Percentiles rank a stretch among this genome's conserved stretches.
These are phyloP conservation scores for Ectemnius continuus DNA, from an alignment of 2,888 invertebrate species.

Conservation along the genomic window DNA sequence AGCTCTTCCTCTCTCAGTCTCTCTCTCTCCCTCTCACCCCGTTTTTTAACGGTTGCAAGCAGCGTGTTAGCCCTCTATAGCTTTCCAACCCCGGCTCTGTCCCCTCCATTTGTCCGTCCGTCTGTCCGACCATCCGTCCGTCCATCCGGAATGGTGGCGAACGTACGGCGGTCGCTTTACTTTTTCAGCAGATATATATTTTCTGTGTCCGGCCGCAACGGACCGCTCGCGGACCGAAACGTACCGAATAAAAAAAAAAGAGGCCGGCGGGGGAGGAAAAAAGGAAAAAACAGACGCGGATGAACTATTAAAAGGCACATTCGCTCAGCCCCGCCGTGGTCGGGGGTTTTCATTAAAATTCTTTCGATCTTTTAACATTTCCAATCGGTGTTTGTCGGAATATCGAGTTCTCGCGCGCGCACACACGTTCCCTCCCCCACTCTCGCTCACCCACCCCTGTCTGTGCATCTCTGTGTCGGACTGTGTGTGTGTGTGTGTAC, in stretches of 20 bases:
- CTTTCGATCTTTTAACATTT: slow-evolving; percentile 77
- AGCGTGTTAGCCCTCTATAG: slow-evolving; percentile 29
- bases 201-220: slow-evolving; percentile 60
- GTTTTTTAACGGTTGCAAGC: slow-evolving; percentile 38
- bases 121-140: slow-evolving; percentile 51
- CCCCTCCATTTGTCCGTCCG: slow-evolving; percentile 46
- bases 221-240: slow-evolving; percentile 63
- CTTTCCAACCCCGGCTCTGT: slow-evolving; percentile 15
- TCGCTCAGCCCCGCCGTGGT: slow-evolving; percentile 53
- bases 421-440: slow-evolving; percentile 7
- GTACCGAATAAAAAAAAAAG: slow-evolving; percentile 59
- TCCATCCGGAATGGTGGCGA: slow-evolving; percentile 57
- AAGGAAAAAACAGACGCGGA: slow-evolving; percentile 55
- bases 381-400: slow-evolving; percentile 67
- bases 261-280: slow-evolving; percentile 26
- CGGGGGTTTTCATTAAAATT: slow-evolving; percentile 77
- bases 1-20: slow-evolving; percentile 14
- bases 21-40: neutral
- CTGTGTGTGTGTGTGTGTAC: no score
- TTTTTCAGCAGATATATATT: slow-evolving; percentile 65
- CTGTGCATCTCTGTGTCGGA: no score
- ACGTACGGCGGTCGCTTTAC: slow-evolving; percentile 64
- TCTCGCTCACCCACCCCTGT: slow-evolving; percentile 16
- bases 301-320: slow-evolving; percentile 71
- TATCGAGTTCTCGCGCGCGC: slow-evolving; percentile 61